These are phyloP conservation scores for Acholoe squamosa DNA, from an alignment of 2,888 invertebrate genomes.

Conservation along the genomic window DNA sequence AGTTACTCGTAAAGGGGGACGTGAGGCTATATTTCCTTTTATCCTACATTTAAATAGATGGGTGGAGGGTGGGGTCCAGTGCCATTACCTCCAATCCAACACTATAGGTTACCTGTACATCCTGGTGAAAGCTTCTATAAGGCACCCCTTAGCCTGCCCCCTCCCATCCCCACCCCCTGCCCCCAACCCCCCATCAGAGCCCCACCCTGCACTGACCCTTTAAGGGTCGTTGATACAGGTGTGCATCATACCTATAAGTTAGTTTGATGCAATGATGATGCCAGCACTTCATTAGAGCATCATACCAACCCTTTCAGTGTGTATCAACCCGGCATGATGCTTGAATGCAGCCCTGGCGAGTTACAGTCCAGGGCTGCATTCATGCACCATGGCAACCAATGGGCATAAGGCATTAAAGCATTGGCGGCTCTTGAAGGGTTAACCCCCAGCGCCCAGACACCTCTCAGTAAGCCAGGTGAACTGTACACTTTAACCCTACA, in stretches of 20 bases:
- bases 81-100: background rate
- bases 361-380: no score
- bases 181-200: background rate
- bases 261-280: no score
- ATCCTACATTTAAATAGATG: background rate
- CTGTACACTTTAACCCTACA: constrained; percentile 25
- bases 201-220: no score
- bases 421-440: no score
- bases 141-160: background rate
- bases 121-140: background rate
- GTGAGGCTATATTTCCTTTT: background rate
- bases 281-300: no score
- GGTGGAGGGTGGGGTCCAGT: constrained; percentile 14
- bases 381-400: no score
- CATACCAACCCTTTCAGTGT: no score
- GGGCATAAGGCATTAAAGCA: no score
- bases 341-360: no score
- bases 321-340: no score
- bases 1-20: background rate
- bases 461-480: background rate
- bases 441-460: background rate
- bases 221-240: no score
- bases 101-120: background rate
- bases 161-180: constrained; percentile 5
- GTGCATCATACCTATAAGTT: no score